Percentiles rank a stretch among this genome's conserved stretches.
Evolutionary conservation across 2,888 invertebrate genomes (phyloP).

Genomic region (Epirrita christyi): DNA sequence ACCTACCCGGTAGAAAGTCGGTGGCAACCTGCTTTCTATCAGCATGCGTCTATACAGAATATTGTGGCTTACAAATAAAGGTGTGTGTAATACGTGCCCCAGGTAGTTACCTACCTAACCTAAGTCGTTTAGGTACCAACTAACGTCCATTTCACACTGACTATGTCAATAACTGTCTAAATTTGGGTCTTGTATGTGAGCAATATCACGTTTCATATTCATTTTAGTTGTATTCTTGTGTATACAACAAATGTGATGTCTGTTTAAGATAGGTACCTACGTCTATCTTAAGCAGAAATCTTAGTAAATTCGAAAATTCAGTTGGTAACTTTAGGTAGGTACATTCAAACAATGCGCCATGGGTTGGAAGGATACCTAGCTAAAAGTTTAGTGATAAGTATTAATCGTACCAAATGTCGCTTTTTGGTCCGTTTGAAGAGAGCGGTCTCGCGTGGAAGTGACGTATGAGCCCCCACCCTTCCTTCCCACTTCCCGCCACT

Average conservation of each 20-base stretch:
- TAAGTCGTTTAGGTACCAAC: background rate
- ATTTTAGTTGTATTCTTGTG: background rate
- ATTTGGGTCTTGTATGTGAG: background rate
- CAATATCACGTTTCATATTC: background rate
- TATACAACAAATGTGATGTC: too few species aligned
- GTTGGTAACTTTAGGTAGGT: too few species aligned
- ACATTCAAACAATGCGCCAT: background rate
- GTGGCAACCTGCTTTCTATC: too few species aligned
- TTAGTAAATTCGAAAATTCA: too few species aligned
- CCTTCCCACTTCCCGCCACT: conserved; percentile 25
- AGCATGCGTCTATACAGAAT: too few species aligned
- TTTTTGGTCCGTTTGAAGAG: conserved; percentile 31
- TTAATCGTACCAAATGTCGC: conserved; percentile 21
- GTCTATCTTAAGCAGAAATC: too few species aligned
- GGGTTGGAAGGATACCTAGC: conserved; percentile 14
- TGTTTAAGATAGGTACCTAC: background rate
- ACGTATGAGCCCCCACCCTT: conserved; percentile 45
- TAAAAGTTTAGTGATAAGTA: conserved; percentile 17
- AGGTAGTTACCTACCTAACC: too few species aligned
- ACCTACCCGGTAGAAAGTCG: too few species aligned
- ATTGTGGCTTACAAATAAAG: too few species aligned
- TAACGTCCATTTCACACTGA: background rate
- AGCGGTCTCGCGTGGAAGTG: conserved; percentile 50
- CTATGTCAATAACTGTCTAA: background rate
- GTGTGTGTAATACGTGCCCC: too few species aligned